Conservation (phyloP, 2,797 vertebrate species). For the Danio albolineatus region DNA sequence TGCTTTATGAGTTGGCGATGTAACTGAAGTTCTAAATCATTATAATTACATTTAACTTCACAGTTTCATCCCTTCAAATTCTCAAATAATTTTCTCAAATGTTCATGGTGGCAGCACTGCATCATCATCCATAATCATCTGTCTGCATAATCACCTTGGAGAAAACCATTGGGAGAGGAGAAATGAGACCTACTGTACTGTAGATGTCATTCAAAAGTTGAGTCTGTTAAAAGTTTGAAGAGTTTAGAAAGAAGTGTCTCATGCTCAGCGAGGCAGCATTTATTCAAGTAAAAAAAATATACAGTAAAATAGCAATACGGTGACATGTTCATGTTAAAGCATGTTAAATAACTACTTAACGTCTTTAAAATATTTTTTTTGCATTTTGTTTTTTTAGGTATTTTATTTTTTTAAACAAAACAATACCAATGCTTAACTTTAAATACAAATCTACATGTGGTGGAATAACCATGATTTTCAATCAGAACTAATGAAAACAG, state of each 20-base stretch:
- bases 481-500: no score
- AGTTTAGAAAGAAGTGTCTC: background rate
- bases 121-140: background rate
- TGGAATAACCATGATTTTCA: no score
- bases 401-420: no score
- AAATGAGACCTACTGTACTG: background rate
- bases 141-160: background rate
- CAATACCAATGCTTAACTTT: no score
- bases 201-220: background rate
- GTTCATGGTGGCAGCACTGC: background rate
- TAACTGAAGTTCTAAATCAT: constrained; percentile 20
- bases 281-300: no score
- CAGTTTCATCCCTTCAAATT: background rate
- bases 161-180: background rate
- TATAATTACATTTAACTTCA: constrained; percentile 6
- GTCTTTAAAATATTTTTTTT: no score
- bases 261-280: no score
- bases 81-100: background rate
- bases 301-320: no score
- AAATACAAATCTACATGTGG: no score
- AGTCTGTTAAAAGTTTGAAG: background rate
- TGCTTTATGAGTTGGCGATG: background rate
- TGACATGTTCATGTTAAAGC: no score
- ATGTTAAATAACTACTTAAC: no score
- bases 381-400: no score